Conservation (phyloP, 1,140 invertebrate species). For the Drosophila malerkotliana region DNA sequence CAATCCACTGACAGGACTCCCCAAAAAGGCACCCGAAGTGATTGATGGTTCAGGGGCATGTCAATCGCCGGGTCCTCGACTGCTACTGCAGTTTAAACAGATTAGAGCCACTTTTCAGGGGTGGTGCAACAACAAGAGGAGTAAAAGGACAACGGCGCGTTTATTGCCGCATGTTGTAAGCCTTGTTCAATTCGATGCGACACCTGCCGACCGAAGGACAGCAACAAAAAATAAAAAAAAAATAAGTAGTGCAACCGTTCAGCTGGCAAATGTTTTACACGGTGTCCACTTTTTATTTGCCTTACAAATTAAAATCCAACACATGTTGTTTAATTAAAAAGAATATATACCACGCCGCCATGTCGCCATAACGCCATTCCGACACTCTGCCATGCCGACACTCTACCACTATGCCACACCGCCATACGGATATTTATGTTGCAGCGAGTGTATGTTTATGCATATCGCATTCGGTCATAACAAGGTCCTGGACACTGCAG, state of each 20-base stretch:
- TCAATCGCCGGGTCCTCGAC: constrained; percentile 64
- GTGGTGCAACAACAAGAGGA: not conserved
- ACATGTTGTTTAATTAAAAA: constrained; percentile 80
- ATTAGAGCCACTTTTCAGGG: constrained; percentile 76
- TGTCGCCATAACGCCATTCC: not conserved
- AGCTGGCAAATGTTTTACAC: constrained; percentile 68
- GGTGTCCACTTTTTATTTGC: constrained; percentile 67
- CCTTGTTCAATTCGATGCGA: constrained; percentile 75
- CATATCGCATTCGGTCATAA: constrained; percentile 39
- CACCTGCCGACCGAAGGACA: constrained; percentile 55
- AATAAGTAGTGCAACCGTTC: constrained; percentile 20
- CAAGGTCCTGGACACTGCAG: constrained; percentile 43
- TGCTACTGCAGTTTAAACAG: constrained; percentile 75
- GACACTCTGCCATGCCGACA: not conserved
- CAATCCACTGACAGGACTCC: constrained; percentile 48
- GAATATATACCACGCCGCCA: constrained; percentile 30
- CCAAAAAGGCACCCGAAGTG: constrained; percentile 43
- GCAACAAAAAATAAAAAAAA: constrained; percentile 2
- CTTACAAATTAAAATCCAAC: constrained; percentile 78
- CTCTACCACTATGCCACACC: not conserved
- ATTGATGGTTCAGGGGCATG: constrained; percentile 78
- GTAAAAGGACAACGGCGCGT: constrained; percentile 38
- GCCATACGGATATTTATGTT: constrained; percentile 28
- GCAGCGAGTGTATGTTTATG: constrained; percentile 44
- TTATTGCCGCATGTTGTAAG: constrained; percentile 72